Conservation (phyloP, 2,113 vertebrate species). For the Crotalus horridus region DNA sequence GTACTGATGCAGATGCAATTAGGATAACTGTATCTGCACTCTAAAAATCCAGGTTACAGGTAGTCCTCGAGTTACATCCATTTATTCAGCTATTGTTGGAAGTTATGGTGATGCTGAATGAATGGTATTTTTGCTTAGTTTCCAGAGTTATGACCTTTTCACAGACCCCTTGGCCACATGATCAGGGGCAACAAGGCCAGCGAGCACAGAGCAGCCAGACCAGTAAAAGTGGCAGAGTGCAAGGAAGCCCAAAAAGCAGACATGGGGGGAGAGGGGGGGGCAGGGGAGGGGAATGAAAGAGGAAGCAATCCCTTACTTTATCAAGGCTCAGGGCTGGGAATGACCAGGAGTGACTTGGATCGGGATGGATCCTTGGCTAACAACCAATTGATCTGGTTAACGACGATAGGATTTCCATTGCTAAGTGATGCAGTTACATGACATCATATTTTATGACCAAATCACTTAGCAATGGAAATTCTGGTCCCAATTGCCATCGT, state of each 20-base stretch:
- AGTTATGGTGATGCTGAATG: not conserved
- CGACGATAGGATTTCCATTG: not conserved
- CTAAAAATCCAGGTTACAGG: not conserved
- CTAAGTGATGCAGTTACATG: not conserved
- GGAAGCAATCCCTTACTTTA: not conserved
- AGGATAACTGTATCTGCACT: not conserved
- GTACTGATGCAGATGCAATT: not conserved
- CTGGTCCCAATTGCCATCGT: not conserved
- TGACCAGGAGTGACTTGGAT: not conserved
- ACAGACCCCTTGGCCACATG: not conserved
- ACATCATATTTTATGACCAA: not conserved
- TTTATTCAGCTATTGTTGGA: not conserved
- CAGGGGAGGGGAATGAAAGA: not conserved
- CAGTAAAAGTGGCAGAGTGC: not conserved
- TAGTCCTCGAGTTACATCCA: not conserved
- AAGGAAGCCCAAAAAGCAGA: not conserved
- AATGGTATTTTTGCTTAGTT: not conserved
- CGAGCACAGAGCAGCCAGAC: accelerated
- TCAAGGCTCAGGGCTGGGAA: not conserved
- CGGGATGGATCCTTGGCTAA: not conserved
- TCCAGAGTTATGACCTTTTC: not conserved
- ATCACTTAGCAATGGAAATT: not conserved
- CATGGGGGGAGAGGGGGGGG: too few relatives aligned
- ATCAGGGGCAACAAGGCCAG: not conserved
- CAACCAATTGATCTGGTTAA: not conserved